These are phyloP conservation scores for Sapajus apella DNA, from an alignment of 2,113 vertebrate species.

Conservation along the genomic window DNA sequence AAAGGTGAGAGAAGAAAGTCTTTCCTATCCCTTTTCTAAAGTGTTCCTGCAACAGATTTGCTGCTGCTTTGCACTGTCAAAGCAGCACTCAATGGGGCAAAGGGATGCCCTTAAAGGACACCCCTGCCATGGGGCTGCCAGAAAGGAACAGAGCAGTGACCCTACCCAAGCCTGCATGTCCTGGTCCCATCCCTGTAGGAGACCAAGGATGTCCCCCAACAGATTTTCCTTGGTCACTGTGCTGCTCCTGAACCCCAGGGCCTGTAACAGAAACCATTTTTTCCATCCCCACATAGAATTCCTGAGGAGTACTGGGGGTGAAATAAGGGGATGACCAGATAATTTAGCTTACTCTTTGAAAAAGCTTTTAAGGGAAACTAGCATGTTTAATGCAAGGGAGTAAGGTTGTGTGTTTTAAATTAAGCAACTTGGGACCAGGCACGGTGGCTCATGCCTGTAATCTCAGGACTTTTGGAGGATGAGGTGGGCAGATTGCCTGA, in stretches of 20 bases:
- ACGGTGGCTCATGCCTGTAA: too few relatives aligned
- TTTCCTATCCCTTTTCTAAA: not conserved
- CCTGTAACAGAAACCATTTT: not conserved
- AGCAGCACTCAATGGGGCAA: rapidly evolving
- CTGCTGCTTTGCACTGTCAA: not conserved
- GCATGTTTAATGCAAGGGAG: not conserved
- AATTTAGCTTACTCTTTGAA: not conserved
- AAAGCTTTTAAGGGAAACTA: not conserved
- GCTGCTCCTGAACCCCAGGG: not conserved
- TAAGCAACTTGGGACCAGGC: not conserved
- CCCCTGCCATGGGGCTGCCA: not conserved
- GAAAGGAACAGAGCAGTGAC: not conserved
- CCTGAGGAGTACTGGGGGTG: not conserved
- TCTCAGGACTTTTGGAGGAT: too few relatives aligned
- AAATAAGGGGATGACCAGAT: not conserved
- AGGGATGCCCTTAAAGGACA: not conserved
- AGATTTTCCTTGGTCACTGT: not conserved
- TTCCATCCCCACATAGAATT: too few relatives aligned
- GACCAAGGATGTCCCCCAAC: too few relatives aligned
- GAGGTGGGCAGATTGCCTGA: too few relatives aligned
- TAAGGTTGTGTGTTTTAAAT: not conserved
- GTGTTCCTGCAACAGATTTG: too few relatives aligned
- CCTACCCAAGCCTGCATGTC: rapidly evolving
- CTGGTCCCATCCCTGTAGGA: not conserved
- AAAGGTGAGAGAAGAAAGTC: not conserved